A percentile compares a stretch with the other conserved stretches of the same genome.
These are phyloP conservation scores for Haemorhous mexicanus DNA, from an alignment of 2,113 vertebrate species.

Conservation along the genomic window DNA sequence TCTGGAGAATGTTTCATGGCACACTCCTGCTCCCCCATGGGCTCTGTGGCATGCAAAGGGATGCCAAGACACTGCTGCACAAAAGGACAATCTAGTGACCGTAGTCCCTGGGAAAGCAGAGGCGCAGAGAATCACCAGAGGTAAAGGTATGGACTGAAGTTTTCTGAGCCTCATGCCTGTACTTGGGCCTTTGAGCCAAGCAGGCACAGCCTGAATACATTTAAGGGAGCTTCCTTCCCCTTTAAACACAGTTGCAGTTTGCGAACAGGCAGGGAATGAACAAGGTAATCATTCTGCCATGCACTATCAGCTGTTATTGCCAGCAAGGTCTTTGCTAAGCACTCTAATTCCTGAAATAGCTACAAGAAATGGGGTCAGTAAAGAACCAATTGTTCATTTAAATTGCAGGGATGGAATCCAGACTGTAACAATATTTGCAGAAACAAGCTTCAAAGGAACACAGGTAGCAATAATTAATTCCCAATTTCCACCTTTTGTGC, in stretches of 20 bases:
- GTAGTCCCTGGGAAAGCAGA: neutral
- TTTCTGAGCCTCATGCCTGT: neutral
- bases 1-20: neutral
- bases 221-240: neutral
- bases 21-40: neutral
- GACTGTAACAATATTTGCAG: conserved; percentile 28
- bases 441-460: conserved; percentile 40
- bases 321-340: neutral
- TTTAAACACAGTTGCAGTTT: neutral
- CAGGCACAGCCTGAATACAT: neutral
- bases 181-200: neutral
- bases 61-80: neutral
- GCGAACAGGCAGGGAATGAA: neutral
- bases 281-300: neutral
- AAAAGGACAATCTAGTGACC: neutral
- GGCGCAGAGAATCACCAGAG: neutral
- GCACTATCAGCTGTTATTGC: neutral
- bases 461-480: conserved; percentile 50
- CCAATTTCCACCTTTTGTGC: neutral
- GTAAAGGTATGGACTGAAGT: accelerated
- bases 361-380: conserved; percentile 9
- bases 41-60: neutral
- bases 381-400: conserved; percentile 32
- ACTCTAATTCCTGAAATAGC: conserved; percentile 15
- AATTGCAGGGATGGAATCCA: conserved; percentile 37